Percentiles rank a stretch among this genome's conserved stretches.
These are phyloP conservation scores for Holacanthella duospinosa DNA, from an alignment of 2,888 invertebrate species.

Conservation along the genomic window DNA sequence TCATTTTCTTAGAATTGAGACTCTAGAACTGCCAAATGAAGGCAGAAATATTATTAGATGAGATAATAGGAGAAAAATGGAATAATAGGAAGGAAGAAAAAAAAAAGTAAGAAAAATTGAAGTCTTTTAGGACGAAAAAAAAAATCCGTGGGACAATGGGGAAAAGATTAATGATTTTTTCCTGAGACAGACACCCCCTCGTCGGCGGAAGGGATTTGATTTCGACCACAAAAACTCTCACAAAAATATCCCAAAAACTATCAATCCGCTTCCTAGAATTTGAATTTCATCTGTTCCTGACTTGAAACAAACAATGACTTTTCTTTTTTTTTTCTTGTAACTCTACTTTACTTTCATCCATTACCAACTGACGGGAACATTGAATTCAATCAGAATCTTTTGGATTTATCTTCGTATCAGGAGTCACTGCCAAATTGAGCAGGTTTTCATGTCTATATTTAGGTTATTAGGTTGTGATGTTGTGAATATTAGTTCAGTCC, in stretches of 20 bases:
- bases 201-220: conserved; percentile 26
- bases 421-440: no score
- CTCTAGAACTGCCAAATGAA: not conserved
- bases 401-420: no score
- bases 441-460: no score
- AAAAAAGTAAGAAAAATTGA: conserved; percentile 11
- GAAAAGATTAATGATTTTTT: conserved; percentile 36
- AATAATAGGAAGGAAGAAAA: conserved; percentile 3
- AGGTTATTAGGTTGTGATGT: no score
- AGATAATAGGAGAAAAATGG: conserved; percentile 5
- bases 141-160: conserved; percentile 27
- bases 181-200: conserved; percentile 21
- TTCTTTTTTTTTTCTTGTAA: no score
- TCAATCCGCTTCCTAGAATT: not conserved
- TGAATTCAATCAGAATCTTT: no score
- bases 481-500: no score
- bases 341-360: no score
- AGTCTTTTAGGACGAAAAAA: conserved; percentile 13
- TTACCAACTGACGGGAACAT: no score
- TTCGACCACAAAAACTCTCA: conserved; percentile 17
- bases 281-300: not conserved
- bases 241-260: not conserved
- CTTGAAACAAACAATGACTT: no score
- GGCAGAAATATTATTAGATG: not conserved
- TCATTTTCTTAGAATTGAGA: no score